Conservation (phyloP, 2,888 invertebrate genomes). For the Caenorhabditis sulstoni region DNA sequence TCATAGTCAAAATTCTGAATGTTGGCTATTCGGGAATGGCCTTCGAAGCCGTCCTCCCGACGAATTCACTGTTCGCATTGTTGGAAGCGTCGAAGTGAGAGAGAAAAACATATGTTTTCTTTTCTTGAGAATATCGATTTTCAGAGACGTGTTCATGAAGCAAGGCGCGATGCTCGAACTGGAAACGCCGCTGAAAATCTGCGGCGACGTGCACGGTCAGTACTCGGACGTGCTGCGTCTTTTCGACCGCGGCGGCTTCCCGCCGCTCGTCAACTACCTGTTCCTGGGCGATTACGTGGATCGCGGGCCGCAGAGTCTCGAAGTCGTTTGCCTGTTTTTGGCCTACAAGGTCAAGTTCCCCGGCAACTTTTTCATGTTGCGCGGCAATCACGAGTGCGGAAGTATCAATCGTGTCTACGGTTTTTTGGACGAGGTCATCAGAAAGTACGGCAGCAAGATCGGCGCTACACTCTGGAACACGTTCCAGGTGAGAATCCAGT, state of each 20-base stretch:
- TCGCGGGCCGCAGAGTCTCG: slow-evolving; percentile 71
- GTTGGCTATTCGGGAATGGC: slow-evolving; percentile 19
- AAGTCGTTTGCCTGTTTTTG: slow-evolving; percentile 69
- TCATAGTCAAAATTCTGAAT: slow-evolving; percentile 39
- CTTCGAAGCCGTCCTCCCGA: not conserved
- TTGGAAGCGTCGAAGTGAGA: slow-evolving; percentile 22
- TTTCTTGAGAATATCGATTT: not conserved
- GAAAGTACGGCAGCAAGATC: slow-evolving; percentile 64
- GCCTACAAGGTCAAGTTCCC: slow-evolving; percentile 70
- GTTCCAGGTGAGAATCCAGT: slow-evolving; percentile 62
- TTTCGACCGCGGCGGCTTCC: slow-evolving; percentile 73
- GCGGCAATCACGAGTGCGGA: slow-evolving; percentile 73
- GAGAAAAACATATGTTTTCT: not conserved
- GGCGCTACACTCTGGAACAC: slow-evolving; percentile 59
- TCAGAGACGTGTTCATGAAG: slow-evolving; percentile 22
- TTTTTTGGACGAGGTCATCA: slow-evolving; percentile 70
- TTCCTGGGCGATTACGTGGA: slow-evolving; percentile 77
- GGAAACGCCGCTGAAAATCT: slow-evolving; percentile 72
- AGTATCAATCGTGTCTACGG: slow-evolving; percentile 75
- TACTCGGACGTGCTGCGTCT: slow-evolving; percentile 70
- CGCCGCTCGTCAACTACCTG: slow-evolving; percentile 73
- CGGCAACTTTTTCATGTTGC: slow-evolving; percentile 71
- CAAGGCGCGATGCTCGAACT: slow-evolving; percentile 68
- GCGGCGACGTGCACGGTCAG: slow-evolving; percentile 76
- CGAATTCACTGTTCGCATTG: not conserved